phyloP scores from a whole-genome alignment of 1,140 invertebrate genomes.

The Lepidotrigona ventralis region DNA sequence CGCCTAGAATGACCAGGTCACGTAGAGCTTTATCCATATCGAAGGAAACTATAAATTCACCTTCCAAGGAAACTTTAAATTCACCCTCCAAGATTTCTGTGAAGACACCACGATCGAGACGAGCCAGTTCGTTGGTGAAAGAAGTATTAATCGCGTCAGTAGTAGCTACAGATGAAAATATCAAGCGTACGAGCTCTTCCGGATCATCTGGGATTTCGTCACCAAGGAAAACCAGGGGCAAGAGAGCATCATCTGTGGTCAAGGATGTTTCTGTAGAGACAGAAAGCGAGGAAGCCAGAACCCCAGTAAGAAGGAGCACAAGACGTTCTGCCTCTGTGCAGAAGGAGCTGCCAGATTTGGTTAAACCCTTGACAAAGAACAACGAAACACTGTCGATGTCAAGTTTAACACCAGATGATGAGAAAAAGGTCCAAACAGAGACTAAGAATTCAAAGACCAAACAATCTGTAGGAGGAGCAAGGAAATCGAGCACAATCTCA shows the following conservation, averaged over 20 bases:
- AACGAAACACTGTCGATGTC: slow-evolving; percentile 56
- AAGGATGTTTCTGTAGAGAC: slow-evolving; percentile 30
- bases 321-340: slow-evolving; percentile 55
- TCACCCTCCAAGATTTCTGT: not conserved
- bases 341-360: slow-evolving; percentile 41
- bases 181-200: not conserved
- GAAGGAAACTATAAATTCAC: slow-evolving; percentile 21
- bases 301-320: slow-evolving; percentile 43
- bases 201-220: not conserved
- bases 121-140: slow-evolving; percentile 52
- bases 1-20: slow-evolving; percentile 54
- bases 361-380: slow-evolving; percentile 1
- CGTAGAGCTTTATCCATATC: slow-evolving; percentile 56
- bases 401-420: slow-evolving; percentile 30
- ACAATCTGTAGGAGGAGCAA: slow-evolving; percentile 3
- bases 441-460: not conserved
- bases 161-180: not conserved
- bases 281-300: slow-evolving; percentile 18
- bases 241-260: slow-evolving; percentile 14
- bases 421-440: slow-evolving; percentile 5
- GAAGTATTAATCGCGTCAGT: slow-evolving; percentile 41
- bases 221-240: slow-evolving; percentile 6
- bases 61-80: not conserved
- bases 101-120: slow-evolving; percentile 9
- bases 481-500: not conserved